Conservation (phyloP, 2,888 invertebrate genomes). For the Sialis lutaria region DNA sequence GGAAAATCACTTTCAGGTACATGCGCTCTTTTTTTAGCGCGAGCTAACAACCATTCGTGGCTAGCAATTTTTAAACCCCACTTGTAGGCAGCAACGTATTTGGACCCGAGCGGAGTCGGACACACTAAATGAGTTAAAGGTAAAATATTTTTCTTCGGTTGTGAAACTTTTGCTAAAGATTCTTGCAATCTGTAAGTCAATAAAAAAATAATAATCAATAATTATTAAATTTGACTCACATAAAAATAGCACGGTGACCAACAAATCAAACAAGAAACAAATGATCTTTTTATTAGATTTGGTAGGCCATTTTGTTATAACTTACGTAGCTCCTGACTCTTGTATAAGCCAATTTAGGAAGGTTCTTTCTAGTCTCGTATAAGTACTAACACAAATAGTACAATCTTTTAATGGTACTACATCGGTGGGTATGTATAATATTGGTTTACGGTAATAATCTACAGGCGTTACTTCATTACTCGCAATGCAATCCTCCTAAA, state of each 20-base stretch:
- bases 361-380: conserved; percentile 50
- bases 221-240: neutral
- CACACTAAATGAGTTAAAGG: conserved; percentile 73
- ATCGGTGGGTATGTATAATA: conserved; percentile 28
- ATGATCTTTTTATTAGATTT: too few species aligned
- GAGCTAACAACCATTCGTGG: too few species aligned
- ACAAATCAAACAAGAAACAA: too few species aligned
- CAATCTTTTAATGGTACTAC: conserved; percentile 42
- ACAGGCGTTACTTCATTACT: conserved; percentile 37
- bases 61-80: too few species aligned
- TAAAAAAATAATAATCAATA: neutral
- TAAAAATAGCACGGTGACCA: too few species aligned
- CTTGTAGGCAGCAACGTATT: conserved; percentile 64
- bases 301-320: conserved; percentile 8
- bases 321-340: conserved; percentile 53
- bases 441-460: conserved; percentile 55
- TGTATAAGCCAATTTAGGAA: conserved; percentile 54
- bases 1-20: too few species aligned
- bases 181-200: conserved; percentile 24
- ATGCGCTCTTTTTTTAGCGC: too few species aligned
- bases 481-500: conserved; percentile 47
- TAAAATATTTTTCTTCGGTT: conserved; percentile 27
- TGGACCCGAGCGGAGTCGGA: conserved; percentile 54
- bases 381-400: conserved; percentile 66
- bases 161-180: conserved; percentile 37